These are phyloP conservation scores for Beris chalybata DNA, from an alignment of 2,888 invertebrate genomes.

Conservation along the genomic window DNA sequence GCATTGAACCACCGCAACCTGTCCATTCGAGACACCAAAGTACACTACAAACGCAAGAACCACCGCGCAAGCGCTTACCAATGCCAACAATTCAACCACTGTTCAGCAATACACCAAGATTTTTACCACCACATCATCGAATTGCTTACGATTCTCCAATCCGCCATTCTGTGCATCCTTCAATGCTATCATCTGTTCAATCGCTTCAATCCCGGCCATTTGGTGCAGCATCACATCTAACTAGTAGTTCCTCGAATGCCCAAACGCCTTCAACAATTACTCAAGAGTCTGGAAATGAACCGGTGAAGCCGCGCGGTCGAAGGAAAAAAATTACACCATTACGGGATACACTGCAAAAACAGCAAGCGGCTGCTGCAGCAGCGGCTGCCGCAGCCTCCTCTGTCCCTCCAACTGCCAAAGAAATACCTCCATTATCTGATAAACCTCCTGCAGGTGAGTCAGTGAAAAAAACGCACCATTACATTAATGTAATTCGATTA, in stretches of 20 bases:
- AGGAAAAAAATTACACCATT: conserved; percentile 56
- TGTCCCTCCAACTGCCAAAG: conserved; percentile 10
- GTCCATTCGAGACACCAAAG: too few species aligned
- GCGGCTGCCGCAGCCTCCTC: conserved; percentile 53
- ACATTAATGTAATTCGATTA: not conserved
- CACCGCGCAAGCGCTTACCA: conserved; percentile 52
- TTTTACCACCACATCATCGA: conserved; percentile 25
- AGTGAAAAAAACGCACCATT: not conserved
- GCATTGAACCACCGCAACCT: conserved; percentile 46
- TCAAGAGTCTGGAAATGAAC: conserved; percentile 24
- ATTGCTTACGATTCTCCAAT: conserved; percentile 27
- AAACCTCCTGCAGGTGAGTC: conserved; percentile 24
- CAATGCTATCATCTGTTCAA: conserved; percentile 35
- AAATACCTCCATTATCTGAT: conserved; percentile 6
- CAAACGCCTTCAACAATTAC: not conserved
- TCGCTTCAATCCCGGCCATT: conserved; percentile 19
- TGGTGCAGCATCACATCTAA: not conserved
- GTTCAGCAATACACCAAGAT: conserved; percentile 42
- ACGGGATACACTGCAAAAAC: conserved; percentile 56
- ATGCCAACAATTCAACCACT: conserved; percentile 55
- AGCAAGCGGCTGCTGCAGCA: conserved; percentile 60
- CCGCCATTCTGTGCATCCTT: conserved; percentile 14
- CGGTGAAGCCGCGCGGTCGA: conserved; percentile 51
- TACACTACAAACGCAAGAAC: conserved; percentile 54
- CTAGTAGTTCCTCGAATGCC: not conserved